These are phyloP conservation scores for Mesochorus sp. DNA, from an alignment of 2,888 invertebrate genomes.

Conservation along the genomic window DNA sequence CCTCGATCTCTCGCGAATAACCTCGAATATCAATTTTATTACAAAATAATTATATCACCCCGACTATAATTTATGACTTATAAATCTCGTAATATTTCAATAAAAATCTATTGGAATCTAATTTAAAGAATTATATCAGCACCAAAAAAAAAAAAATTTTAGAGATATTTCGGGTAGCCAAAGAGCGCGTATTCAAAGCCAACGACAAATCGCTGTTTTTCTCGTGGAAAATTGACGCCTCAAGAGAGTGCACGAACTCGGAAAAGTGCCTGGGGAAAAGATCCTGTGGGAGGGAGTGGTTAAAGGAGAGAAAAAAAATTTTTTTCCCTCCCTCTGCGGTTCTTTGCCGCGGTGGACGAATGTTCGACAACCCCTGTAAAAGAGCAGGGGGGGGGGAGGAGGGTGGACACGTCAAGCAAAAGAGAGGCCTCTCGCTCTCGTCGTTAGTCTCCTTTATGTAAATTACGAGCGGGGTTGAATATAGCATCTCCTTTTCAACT, in stretches of 20 bases:
- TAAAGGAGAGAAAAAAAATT: slow-evolving; percentile 9
- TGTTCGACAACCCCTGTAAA: slow-evolving; percentile 35
- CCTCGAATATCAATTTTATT: too few species aligned
- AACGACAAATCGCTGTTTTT: slow-evolving; percentile 35
- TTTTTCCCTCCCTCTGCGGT: neutral
- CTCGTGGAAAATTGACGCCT: slow-evolving; percentile 10
- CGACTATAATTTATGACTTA: too few species aligned
- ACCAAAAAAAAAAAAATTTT: too few species aligned
- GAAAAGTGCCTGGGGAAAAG: slow-evolving; percentile 15
- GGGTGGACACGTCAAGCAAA: slow-evolving; percentile 12
- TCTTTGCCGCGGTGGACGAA: slow-evolving; percentile 18
- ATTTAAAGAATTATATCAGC: too few species aligned
- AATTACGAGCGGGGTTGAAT: slow-evolving; percentile 41
- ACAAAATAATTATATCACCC: too few species aligned
- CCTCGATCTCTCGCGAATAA: neutral
- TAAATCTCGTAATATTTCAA: too few species aligned
- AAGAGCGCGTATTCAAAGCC: neutral
- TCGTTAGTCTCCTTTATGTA: slow-evolving; percentile 61
- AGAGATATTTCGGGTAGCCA: neutral
- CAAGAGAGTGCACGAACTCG: slow-evolving; percentile 14
- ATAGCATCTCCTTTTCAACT: too few species aligned
- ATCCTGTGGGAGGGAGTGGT: neutral
- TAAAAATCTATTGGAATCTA: too few species aligned
- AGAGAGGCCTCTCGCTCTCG: slow-evolving; percentile 65
- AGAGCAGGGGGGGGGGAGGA: too few species aligned